phyloP scores from a whole-genome alignment of 1,140 invertebrate species.

The Conus ventricosus region DNA sequence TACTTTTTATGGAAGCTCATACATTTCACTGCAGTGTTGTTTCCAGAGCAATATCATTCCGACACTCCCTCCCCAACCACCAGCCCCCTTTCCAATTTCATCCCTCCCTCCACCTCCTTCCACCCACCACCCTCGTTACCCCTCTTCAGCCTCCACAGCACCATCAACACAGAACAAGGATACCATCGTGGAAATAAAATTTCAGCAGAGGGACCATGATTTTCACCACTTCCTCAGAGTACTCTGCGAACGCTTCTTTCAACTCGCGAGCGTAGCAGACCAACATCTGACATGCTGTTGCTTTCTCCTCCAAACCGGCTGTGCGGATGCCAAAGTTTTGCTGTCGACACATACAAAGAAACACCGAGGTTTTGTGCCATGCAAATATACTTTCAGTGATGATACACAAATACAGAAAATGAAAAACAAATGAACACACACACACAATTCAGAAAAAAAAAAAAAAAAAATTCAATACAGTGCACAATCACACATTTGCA shows the following conservation, averaged over 20 bases:
- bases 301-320: constrained; percentile 95
- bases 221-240: constrained; percentile 94
- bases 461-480: too few species aligned
- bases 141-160: too few species aligned
- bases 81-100: background rate
- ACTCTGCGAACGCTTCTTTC: constrained; percentile 96
- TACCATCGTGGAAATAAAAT: constrained; percentile 98
- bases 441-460: too few species aligned
- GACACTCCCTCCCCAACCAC: too few species aligned
- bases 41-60: too few species aligned
- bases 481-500: too few species aligned
- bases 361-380: background rate
- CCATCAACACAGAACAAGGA: constrained; percentile 54
- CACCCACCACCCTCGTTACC: too few species aligned
- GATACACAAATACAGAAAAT: too few species aligned
- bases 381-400: too few species aligned
- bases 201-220: constrained; percentile 93
- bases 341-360: constrained; percentile 63
- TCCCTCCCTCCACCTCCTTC: background rate
- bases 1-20: too few species aligned
- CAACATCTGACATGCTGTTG: constrained; percentile 99
- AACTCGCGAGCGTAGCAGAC: constrained; percentile 98
- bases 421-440: too few species aligned
- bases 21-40: too few species aligned
- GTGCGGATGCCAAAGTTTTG: constrained; percentile 80